Evolutionary conservation across 2,113 vertebrate genomes (phyloP).

Genomic region (Capricornis sumatraensis): DNA sequence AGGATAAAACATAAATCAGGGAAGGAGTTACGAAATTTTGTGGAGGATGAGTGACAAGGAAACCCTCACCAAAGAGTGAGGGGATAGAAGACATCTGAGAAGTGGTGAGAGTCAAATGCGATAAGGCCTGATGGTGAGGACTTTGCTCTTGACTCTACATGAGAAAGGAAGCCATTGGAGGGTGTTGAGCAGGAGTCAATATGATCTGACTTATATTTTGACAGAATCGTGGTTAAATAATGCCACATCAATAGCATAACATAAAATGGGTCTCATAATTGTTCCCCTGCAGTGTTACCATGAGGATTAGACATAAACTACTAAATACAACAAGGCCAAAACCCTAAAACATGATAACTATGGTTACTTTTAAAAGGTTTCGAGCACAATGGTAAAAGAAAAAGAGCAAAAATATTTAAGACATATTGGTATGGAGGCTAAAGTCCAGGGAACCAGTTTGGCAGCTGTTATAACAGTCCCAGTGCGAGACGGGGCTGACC

Average conservation of each 20-base stretch:
- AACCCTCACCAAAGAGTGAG: background rate
- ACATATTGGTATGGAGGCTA: background rate
- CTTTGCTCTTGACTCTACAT: background rate
- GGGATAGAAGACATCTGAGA: background rate
- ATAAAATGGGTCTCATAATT: background rate
- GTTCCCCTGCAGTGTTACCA: background rate
- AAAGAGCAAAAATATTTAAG: background rate
- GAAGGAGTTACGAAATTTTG: background rate
- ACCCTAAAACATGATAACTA: background rate
- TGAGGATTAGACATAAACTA: background rate
- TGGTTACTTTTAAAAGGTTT: background rate
- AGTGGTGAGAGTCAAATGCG: background rate
- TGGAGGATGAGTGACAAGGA: background rate
- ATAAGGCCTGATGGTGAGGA: background rate
- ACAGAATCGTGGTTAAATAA: background rate
- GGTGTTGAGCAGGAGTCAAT: background rate
- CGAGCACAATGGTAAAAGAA: background rate
- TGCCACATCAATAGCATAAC: background rate
- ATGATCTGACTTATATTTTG: background rate
- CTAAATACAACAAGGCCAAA: background rate
- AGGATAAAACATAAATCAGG: background rate
- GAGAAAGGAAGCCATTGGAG: background rate
- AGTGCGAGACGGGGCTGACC: rapidly evolving
- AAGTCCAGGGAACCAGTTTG: background rate
- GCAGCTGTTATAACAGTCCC: background rate